phyloP scores from a whole-genome alignment of 2,888 invertebrate species.

The Eilema griseolum region DNA sequence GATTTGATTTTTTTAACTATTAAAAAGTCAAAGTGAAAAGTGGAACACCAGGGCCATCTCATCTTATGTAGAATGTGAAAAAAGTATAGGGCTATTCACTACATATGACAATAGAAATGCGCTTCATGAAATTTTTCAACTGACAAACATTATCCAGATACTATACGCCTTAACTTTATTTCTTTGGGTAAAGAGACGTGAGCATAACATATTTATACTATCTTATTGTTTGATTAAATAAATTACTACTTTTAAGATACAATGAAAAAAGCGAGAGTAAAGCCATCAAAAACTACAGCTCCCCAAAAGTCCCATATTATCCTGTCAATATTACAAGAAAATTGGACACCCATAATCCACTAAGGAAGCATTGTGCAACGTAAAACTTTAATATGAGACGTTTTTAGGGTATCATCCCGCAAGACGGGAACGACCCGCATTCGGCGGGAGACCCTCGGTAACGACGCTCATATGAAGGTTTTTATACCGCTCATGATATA shows the following conservation, averaged over 20 bases:
- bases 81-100: too few relatives aligned
- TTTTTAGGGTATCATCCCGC: conserved; percentile 49
- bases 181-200: too few relatives aligned
- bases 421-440: conserved; percentile 34
- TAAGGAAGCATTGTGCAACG: conserved; percentile 39
- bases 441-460: conserved; percentile 27
- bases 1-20: background rate
- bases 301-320: conserved; percentile 20
- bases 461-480: conserved; percentile 48
- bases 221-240: too few relatives aligned
- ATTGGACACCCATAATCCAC: conserved; percentile 31
- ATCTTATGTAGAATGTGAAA: background rate
- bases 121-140: too few relatives aligned
- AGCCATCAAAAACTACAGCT: background rate
- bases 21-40: background rate
- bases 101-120: too few relatives aligned
- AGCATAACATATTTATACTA: too few relatives aligned
- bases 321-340: conserved; percentile 28
- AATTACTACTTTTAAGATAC: too few relatives aligned
- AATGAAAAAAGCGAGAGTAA: too few relatives aligned
- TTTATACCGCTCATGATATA: conserved; percentile 46
- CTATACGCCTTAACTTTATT: too few relatives aligned
- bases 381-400: conserved; percentile 46
- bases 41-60: too few relatives aligned
- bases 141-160: too few relatives aligned